A percentile compares a stretch with the other conserved stretches of the same genome.
These are phyloP conservation scores for Trichechus manatus DNA, from an alignment of 2,113 vertebrate genomes.

Conservation along the genomic window DNA sequence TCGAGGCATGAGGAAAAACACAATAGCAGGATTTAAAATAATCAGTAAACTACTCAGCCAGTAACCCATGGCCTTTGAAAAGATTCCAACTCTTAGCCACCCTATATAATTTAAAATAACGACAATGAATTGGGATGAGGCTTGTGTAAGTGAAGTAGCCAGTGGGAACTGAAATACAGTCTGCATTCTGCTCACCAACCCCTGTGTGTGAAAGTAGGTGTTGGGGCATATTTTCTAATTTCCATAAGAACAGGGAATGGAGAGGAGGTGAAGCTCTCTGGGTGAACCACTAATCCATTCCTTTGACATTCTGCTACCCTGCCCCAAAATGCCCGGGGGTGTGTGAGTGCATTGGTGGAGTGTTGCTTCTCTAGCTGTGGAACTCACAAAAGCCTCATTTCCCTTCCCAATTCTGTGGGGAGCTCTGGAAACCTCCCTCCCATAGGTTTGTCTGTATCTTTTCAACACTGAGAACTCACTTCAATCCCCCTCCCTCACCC, in stretches of 20 bases:
- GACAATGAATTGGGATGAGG: neutral
- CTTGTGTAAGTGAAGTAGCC: neutral
- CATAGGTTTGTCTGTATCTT: neutral
- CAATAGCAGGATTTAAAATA: neutral
- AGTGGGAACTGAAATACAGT: neutral
- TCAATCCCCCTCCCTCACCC: neutral
- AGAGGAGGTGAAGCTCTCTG: neutral
- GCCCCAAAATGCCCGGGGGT: neutral
- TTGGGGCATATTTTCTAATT: neutral
- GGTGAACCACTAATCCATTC: neutral
- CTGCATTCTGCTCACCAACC: neutral
- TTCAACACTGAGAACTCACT: neutral
- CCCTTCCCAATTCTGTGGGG: neutral
- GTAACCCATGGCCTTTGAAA: no score
- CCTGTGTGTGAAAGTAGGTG: neutral
- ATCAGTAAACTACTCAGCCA: no score
- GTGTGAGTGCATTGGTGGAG: rapidly evolving
- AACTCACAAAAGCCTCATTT: neutral
- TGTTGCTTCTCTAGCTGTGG: neutral
- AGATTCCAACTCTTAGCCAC: no score
- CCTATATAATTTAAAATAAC: neutral
- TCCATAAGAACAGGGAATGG: neutral
- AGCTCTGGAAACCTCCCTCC: neutral
- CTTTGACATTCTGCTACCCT: neutral
- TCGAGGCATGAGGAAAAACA: neutral